Evolutionary conservation across 2,113 vertebrate species (phyloP).

Genomic region (Lophius piscatorius): DNA sequence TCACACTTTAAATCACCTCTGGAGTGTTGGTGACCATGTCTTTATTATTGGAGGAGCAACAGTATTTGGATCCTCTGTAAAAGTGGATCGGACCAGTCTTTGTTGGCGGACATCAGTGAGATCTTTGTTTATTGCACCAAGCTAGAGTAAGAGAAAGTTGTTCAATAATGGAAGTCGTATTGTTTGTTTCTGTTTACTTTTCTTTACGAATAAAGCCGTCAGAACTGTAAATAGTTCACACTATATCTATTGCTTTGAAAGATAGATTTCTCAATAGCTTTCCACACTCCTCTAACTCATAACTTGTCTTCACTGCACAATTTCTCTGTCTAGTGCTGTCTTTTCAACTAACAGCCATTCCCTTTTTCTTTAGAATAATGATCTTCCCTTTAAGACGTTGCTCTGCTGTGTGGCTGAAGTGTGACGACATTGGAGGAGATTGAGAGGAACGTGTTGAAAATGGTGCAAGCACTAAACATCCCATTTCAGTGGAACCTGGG

Average conservation of each 20-base stretch:
- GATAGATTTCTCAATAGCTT: too few species aligned
- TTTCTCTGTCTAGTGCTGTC: constrained; percentile 28
- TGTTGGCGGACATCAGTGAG: too few species aligned
- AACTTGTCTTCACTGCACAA: constrained; percentile 11
- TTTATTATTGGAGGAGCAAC: too few species aligned
- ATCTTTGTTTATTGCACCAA: too few species aligned
- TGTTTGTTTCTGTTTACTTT: background rate
- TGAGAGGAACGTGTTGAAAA: constrained; percentile 10
- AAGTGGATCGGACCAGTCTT: too few species aligned
- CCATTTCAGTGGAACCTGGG: constrained; percentile 16
- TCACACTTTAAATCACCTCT: too few species aligned
- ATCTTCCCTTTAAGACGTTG: constrained; percentile 58
- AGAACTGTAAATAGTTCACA: constrained; percentile 20
- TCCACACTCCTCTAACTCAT: too few species aligned
- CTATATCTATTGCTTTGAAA: constrained; percentile 30
- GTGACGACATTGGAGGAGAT: constrained; percentile 5
- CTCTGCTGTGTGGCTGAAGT: constrained; percentile 23
- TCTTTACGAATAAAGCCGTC: constrained; percentile 8
- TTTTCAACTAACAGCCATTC: constrained; percentile 64
- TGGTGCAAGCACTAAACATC: background rate
- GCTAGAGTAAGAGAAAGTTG: too few species aligned
- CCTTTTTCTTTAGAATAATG: constrained; percentile 61
- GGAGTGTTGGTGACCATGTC: too few species aligned
- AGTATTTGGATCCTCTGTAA: too few species aligned
- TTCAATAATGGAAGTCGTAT: too few species aligned